These are phyloP conservation scores for Bombycilla garrulus DNA, from an alignment of 2,113 vertebrate genomes.

Conservation along the genomic window DNA sequence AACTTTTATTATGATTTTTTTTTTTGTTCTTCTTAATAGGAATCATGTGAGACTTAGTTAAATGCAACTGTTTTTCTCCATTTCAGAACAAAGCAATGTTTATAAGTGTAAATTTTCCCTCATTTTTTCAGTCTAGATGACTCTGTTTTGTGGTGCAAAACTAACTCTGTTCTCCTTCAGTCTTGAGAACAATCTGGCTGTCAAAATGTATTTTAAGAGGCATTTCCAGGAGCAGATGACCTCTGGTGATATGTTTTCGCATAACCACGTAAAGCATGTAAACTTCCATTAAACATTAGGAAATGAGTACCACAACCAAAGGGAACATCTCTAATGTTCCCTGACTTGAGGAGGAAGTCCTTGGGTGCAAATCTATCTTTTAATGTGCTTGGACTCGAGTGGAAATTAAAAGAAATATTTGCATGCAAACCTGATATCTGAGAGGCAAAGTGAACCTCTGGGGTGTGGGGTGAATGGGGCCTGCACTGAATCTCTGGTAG, in stretches of 20 bases:
- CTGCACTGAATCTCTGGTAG: not conserved
- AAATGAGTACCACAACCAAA: not conserved
- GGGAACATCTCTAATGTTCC: not conserved
- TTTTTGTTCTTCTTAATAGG: not conserved
- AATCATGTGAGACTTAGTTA: not conserved
- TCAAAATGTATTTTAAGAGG: not conserved
- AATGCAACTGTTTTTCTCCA: not conserved
- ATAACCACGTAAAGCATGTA: not conserved
- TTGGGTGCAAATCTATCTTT: not conserved
- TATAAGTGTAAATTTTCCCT: not conserved
- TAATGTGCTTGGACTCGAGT: rapidly evolving
- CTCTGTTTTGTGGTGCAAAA: not conserved
- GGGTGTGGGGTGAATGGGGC: too few relatives aligned
- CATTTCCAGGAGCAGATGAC: not conserved
- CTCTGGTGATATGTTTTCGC: not conserved
- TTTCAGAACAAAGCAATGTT: not conserved
- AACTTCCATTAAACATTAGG: not conserved
- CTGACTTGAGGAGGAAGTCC: not conserved
- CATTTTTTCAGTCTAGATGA: not conserved
- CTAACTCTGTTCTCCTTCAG: not conserved
- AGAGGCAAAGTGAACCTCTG: not conserved
- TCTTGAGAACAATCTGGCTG: not conserved
- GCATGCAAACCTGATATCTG: not conserved
- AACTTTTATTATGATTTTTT: not conserved
- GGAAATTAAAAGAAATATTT: not conserved